phyloP scores from a whole-genome alignment of 2,113 vertebrate species.

The pig (Sus scrofa) region DNA sequence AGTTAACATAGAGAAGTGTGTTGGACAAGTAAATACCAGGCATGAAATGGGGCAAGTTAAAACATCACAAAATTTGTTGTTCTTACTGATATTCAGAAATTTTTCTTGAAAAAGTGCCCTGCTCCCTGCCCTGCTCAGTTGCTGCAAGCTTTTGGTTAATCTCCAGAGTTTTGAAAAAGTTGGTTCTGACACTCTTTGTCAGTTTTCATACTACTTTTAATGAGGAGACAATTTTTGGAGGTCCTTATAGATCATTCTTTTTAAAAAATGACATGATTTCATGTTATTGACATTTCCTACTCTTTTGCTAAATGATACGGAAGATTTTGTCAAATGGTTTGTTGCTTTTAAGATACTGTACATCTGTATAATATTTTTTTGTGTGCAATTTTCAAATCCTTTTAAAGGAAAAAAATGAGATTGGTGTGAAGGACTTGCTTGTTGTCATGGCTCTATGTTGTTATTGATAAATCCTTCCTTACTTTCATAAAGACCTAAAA shows the following conservation, averaged over 20 bases:
- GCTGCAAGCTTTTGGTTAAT: too few species aligned
- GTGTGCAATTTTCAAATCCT: neutral
- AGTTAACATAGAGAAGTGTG: neutral
- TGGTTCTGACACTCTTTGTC: neutral
- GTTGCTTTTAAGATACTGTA: neutral
- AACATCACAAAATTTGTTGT: neutral
- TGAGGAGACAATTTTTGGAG: neutral
- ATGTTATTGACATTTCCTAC: neutral
- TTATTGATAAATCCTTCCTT: neutral
- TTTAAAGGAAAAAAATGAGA: neutral
- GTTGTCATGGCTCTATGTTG: neutral
- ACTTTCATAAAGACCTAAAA: neutral
- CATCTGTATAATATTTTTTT: neutral
- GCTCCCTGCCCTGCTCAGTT: fast-evolving
- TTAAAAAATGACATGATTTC: neutral
- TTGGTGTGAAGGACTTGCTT: neutral
- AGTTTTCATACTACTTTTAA: neutral
- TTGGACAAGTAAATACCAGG: neutral
- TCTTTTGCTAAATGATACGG: neutral
- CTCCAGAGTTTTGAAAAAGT: too few species aligned
- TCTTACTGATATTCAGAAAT: too few species aligned
- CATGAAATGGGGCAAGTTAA: neutral
- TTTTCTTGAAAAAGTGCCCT: too few species aligned
- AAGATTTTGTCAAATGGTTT: neutral
- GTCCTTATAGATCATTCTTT: neutral